phyloP scores from a whole-genome alignment of 2,113 vertebrate genomes.

The Plotosus lineatus region DNA sequence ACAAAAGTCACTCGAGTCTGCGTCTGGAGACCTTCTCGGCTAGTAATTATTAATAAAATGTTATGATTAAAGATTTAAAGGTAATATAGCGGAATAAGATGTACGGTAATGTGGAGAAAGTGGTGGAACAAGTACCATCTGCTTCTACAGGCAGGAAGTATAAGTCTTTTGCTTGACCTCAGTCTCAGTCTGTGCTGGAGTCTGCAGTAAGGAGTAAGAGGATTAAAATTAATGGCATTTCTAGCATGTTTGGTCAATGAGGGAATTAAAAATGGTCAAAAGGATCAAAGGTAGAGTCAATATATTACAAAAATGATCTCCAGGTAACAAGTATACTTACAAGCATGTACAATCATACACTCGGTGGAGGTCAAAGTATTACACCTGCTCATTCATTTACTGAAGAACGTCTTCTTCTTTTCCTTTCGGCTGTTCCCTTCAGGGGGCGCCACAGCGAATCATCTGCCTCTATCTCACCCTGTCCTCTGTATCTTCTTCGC shows the following conservation, averaged over 20 bases:
- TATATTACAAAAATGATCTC: conserved; percentile 5
- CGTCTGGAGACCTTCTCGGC: not conserved
- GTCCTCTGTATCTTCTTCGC: too few relatives aligned
- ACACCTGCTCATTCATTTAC: too few relatives aligned
- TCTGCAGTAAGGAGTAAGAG: conserved; percentile 47
- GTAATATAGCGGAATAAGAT: conserved; percentile 26
- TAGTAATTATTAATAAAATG: conserved; percentile 25
- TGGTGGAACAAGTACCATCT: not conserved
- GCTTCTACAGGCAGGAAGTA: not conserved
- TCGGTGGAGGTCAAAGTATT: too few relatives aligned
- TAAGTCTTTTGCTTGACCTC: not conserved
- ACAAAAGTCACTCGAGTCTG: not conserved
- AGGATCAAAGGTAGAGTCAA: conserved; percentile 29
- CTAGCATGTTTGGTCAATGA: conserved; percentile 51
- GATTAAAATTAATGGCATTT: conserved; percentile 54
- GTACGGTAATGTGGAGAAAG: not conserved
- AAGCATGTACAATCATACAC: not conserved
- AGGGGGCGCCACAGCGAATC: too few relatives aligned
- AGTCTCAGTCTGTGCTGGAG: conserved; percentile 27
- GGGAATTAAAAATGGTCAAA: conserved; percentile 51
- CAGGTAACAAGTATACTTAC: not conserved
- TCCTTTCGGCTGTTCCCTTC: too few relatives aligned
- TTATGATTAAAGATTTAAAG: conserved; percentile 29
- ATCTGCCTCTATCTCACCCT: too few relatives aligned
- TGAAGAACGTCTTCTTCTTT: too few relatives aligned